A percentile compares a stretch with the other conserved stretches of the same genome.
phyloP scores from a whole-genome alignment of 2,888 invertebrate genomes.

The Yponomeuta sedellus region DNA sequence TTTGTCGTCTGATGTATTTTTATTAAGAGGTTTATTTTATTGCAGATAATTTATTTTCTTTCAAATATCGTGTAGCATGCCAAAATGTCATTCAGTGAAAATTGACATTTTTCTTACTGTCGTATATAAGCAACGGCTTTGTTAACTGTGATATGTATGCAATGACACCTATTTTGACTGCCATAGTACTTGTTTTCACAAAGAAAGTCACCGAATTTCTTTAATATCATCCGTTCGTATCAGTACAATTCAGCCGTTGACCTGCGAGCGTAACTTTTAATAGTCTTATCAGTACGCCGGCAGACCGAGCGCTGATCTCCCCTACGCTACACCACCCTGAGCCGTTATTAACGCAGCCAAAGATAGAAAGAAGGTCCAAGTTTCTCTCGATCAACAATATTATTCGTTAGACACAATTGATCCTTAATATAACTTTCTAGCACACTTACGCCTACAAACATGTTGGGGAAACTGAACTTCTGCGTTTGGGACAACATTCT shows the following conservation, averaged over 20 bases:
- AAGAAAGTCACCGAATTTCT: slow-evolving; percentile 32
- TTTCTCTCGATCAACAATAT: slow-evolving; percentile 4
- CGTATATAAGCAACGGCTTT: too few relatives aligned
- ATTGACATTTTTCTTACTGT: too few relatives aligned
- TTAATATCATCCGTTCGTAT: slow-evolving; percentile 48
- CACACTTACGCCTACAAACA: not conserved
- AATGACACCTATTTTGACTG: not conserved
- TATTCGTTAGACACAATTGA: slow-evolving; percentile 6
- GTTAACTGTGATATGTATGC: not conserved
- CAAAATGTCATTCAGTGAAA: too few relatives aligned
- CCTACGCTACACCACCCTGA: slow-evolving; percentile 36
- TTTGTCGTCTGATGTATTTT: too few relatives aligned
- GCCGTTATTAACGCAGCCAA: slow-evolving; percentile 53
- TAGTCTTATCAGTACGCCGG: slow-evolving; percentile 67
- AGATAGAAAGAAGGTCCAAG: slow-evolving; percentile 27
- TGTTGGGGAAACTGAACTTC: not conserved
- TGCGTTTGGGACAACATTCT: not conserved
- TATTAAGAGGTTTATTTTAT: too few relatives aligned
- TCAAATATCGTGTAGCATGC: too few relatives aligned
- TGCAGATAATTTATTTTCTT: too few relatives aligned
- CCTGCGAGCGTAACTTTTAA: slow-evolving; percentile 69
- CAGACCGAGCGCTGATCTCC: slow-evolving; percentile 54
- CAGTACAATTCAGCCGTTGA: slow-evolving; percentile 53
- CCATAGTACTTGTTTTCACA: not conserved
- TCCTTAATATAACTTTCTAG: not conserved